These are phyloP conservation scores for Fulica atra DNA, from an alignment of 2,113 vertebrate species.

Conservation along the genomic window DNA sequence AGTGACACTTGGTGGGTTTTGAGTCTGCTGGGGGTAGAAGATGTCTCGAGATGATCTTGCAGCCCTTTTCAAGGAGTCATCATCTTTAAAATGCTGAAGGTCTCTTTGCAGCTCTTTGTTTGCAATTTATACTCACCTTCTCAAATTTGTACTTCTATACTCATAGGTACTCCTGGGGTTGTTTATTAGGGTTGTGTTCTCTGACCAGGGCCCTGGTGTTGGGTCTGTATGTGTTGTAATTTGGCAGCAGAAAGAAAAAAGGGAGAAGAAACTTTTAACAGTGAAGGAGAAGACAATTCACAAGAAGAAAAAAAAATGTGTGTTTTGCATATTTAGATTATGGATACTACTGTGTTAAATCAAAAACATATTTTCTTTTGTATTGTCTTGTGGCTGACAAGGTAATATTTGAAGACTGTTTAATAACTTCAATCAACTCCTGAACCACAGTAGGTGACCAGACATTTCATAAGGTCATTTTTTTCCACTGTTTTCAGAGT, in stretches of 20 bases:
- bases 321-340: not conserved
- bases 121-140: not conserved
- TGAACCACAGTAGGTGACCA: slow-evolving; percentile 49
- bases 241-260: not conserved
- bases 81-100: not conserved
- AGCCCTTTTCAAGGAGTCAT: not conserved
- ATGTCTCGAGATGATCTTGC: not conserved
- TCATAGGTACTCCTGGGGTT: fast-evolving
- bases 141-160: not conserved
- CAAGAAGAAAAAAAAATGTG: not conserved
- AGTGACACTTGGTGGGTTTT: not conserved
- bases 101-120: not conserved
- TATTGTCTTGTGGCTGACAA: not conserved
- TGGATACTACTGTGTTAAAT: not conserved
- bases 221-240: not conserved
- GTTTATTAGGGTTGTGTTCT: not conserved
- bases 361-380: not conserved
- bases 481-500: not conserved
- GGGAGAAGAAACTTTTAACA: not conserved
- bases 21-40: not conserved
- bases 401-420: slow-evolving; percentile 19
- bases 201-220: not conserved
- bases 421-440: slow-evolving; percentile 49
- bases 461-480: slow-evolving; percentile 42
- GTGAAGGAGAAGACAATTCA: not conserved